Evolutionary conservation across 2,113 vertebrate genomes (phyloP).

Genomic region (human): DNA sequence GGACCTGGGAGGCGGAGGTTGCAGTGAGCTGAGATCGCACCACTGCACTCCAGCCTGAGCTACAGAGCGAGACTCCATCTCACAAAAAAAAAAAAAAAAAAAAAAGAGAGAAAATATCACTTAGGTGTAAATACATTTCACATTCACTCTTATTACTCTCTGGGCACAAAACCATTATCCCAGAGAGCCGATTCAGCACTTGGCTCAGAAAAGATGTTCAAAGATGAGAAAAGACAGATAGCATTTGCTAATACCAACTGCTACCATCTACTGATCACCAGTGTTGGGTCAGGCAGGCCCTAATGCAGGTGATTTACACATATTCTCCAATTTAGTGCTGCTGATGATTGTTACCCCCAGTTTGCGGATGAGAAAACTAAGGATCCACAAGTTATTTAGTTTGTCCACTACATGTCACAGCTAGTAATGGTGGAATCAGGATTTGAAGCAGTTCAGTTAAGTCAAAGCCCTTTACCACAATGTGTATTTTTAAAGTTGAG

Average conservation of each 20-base stretch:
- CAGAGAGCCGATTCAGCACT: neutral
- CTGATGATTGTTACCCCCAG: neutral
- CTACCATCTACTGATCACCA: neutral
- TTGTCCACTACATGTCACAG: neutral
- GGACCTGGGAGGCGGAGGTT: neutral
- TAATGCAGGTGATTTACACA: neutral
- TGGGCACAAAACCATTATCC: neutral
- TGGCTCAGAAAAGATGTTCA: neutral
- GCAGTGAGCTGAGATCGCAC: neutral
- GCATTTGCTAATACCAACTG: neutral
- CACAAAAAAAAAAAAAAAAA: neutral
- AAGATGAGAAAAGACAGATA: neutral
- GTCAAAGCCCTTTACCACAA: neutral
- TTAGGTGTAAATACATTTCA: neutral
- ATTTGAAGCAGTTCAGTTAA: neutral
- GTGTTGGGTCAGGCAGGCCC: fast-evolving
- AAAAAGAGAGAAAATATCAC: neutral
- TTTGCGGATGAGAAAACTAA: neutral
- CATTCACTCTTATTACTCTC: neutral
- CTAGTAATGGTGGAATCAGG: no score
- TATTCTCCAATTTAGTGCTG: neutral
- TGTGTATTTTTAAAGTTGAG: neutral
- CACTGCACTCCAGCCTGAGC: neutral
- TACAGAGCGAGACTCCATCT: neutral
- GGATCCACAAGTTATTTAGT: neutral